Percentiles rank a stretch among this genome's conserved stretches.
These are phyloP conservation scores for Periparus ater DNA, from an alignment of 2,797 vertebrate species.

Conservation along the genomic window DNA sequence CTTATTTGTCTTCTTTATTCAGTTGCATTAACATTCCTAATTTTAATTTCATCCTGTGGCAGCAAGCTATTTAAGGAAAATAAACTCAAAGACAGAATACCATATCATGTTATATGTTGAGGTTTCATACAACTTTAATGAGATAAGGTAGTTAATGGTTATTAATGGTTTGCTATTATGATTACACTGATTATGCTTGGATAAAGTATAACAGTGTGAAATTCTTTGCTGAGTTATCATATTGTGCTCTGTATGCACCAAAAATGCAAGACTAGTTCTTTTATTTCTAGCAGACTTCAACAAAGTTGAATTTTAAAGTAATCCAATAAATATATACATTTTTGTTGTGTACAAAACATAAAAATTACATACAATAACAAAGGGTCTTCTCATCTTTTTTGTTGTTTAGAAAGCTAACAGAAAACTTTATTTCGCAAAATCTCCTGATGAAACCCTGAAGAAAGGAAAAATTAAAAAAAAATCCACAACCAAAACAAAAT, in stretches of 20 bases:
- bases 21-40: background rate
- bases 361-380: background rate
- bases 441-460: background rate
- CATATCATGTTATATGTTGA: background rate
- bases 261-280: background rate
- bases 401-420: background rate
- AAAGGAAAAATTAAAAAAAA: background rate
- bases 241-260: background rate
- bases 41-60: background rate
- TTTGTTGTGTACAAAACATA: background rate
- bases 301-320: background rate
- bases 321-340: background rate
- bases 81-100: background rate
- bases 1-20: background rate
- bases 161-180: background rate
- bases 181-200: background rate
- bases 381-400: rapidly evolving
- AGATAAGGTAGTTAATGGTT: background rate
- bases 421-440: background rate
- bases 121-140: background rate
- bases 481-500: background rate
- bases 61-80: background rate
- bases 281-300: background rate
- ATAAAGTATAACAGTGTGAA: background rate
- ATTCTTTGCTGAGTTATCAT: background rate